These are phyloP conservation scores for Leucopsar rothschildi DNA, from an alignment of 2,113 vertebrate genomes.

Conservation along the genomic window DNA sequence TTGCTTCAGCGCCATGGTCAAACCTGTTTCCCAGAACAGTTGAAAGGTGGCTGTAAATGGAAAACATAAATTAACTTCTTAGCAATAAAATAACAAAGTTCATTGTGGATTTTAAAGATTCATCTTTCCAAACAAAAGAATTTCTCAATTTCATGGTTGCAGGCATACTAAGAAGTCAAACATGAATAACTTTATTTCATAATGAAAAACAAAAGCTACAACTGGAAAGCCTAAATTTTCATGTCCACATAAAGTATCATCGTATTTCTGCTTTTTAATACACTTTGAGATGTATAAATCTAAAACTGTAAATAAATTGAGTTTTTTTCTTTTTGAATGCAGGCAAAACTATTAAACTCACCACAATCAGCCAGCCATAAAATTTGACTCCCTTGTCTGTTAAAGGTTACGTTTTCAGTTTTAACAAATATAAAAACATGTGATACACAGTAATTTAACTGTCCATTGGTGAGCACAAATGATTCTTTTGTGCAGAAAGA, in stretches of 20 bases:
- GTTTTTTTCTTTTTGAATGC: background rate
- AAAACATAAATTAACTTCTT: background rate
- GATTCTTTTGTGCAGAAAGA: background rate
- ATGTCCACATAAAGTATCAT: accelerated
- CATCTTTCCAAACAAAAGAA: background rate
- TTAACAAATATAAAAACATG: background rate
- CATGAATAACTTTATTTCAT: background rate
- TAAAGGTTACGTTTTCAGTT: background rate
- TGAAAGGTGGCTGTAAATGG: conserved; percentile 83
- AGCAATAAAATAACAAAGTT: background rate
- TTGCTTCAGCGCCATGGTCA: conserved; percentile 95
- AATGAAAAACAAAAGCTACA: background rate
- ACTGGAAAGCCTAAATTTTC: background rate
- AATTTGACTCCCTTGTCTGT: background rate
- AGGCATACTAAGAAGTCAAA: background rate
- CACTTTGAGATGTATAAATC: background rate
- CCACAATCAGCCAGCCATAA: background rate
- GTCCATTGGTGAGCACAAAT: background rate
- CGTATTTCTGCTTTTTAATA: background rate
- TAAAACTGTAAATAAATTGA: background rate
- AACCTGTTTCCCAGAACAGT: conserved; percentile 93
- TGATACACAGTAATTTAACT: background rate
- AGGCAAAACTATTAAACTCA: background rate
- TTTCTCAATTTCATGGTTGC: background rate
- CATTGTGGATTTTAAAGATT: background rate